These are phyloP conservation scores for Propsilocerus akamusi DNA, from an alignment of 1,140 invertebrate species.

Conservation along the genomic window DNA sequence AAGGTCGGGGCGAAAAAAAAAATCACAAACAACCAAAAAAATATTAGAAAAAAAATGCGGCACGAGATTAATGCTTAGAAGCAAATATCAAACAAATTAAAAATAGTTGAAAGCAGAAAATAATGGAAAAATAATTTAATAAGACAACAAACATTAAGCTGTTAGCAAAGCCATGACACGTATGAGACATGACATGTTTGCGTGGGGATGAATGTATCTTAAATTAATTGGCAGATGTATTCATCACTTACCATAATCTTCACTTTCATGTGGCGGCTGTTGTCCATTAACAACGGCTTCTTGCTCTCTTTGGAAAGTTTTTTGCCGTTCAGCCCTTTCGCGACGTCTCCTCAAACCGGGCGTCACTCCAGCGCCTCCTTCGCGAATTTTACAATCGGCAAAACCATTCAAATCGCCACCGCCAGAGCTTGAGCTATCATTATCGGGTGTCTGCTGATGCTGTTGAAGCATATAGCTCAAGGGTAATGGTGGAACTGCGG, in stretches of 20 bases:
- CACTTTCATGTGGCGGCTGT: slow-evolving; percentile 26
- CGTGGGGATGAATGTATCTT: too few relatives aligned
- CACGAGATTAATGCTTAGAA: too few relatives aligned
- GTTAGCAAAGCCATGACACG: too few relatives aligned
- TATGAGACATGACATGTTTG: too few relatives aligned
- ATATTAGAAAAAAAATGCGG: too few relatives aligned
- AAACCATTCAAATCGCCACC: slow-evolving; percentile 19
- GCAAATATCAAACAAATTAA: too few relatives aligned
- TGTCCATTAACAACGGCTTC: slow-evolving; percentile 36
- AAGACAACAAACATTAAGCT: too few relatives aligned
- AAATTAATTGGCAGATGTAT: too few relatives aligned
- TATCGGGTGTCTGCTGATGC: slow-evolving; percentile 20
- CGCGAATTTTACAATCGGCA: slow-evolving; percentile 13
- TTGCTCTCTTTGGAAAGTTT: slow-evolving; percentile 60
- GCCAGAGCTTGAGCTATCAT: slow-evolving; percentile 24
- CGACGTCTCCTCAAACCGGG: slow-evolving; percentile 50
- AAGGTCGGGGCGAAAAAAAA: too few relatives aligned
- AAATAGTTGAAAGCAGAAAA: too few relatives aligned
- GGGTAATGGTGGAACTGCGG: slow-evolving; percentile 13
- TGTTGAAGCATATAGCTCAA: slow-evolving; percentile 13
- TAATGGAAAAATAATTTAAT: too few relatives aligned
- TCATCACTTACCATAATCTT: slow-evolving; percentile 26
- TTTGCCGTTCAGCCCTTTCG: slow-evolving; percentile 60
- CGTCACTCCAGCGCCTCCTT: slow-evolving; percentile 44
- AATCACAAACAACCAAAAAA: too few relatives aligned